A percentile compares a stretch with the other conserved stretches of the same genome.
Evolutionary conservation across 2,888 invertebrate species (phyloP).

Genomic region (Lacanobia oleracea): DNA sequence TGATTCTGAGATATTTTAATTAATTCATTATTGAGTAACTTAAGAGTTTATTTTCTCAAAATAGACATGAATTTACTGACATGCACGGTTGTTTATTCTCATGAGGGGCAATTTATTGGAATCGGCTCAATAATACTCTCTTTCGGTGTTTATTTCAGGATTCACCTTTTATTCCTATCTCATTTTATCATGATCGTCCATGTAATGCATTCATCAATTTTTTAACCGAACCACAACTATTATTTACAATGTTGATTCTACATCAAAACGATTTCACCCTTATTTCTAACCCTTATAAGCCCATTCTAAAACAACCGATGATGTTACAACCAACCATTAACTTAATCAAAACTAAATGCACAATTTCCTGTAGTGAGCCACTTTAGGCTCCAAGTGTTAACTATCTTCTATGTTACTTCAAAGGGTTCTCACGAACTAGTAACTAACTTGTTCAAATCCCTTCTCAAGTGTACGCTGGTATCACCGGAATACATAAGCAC

Average conservation of each 20-base stretch:
- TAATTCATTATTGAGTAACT: background rate
- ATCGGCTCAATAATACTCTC: background rate
- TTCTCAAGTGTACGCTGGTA: constrained; percentile 51
- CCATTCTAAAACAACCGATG: background rate
- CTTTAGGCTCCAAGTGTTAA: constrained; percentile 40
- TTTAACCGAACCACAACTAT: background rate
- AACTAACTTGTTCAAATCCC: constrained; percentile 59
- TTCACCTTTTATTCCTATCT: background rate
- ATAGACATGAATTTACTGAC: background rate
- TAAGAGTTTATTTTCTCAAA: background rate
- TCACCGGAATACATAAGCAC: constrained; percentile 55
- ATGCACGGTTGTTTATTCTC: no score
- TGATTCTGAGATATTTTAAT: background rate
- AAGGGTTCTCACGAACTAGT: constrained; percentile 58
- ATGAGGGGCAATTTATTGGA: background rate
- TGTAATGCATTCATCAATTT: background rate
- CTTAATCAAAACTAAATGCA: constrained; percentile 28
- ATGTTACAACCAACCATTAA: background rate
- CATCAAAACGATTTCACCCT: background rate
- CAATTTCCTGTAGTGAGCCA: constrained; percentile 25
- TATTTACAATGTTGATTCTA: background rate
- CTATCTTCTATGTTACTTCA: constrained; percentile 51
- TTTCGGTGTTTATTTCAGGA: background rate
- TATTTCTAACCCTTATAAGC: no score
- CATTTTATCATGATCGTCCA: background rate